Evolutionary conservation across 2,113 vertebrate species (phyloP), one percentile per base, ranked within the genome.

Genomic region (Zosterops lateralis): DNA sequence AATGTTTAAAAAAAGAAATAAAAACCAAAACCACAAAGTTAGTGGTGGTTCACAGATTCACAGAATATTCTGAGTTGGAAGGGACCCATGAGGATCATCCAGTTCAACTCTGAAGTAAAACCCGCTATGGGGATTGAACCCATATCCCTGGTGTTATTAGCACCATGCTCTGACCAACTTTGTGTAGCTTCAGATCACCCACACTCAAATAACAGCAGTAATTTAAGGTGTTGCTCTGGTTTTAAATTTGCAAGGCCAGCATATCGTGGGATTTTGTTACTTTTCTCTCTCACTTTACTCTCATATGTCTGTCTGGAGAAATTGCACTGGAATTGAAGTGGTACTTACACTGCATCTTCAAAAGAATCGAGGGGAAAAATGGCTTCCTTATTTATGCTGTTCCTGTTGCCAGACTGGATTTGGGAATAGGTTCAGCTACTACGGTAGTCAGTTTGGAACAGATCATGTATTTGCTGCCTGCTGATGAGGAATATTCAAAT

Each of bases 91-190:
- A 45, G 15, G 22, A 68, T 32, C 32, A n/a, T 61, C 1, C 9
- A 32, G 9, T 77, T 36, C 22, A 77, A 1, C 47, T 68, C 17
- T 38, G 15, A 32, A 18, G 5, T 68, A 18, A 60, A 68, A 45
- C 9, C 17, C 14, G 9, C 3, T 14, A 5, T 26, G 18, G 12
- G 17, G 12, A 15, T 28, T 60, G 32, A 60, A 32, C 3, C 4
- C 26, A 26, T 36, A 26, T 6, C 6, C 6, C 3, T 86, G 26
- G 5, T 32, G 14, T 51, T 36, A 5, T 1, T 36, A 10, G 36
- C 62, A 60, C 32, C 0, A 0, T 68, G 45, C 32, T 60, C 62
- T 67, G 45, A 51, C 21, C 36, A 36, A 2, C 4, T 45, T 60
- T 56, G 10, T 58, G 14, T 88, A 38, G 38, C 32, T 87, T 57